These are phyloP conservation scores for Globodera rostochiensis DNA, from an alignment of 1,140 invertebrate genomes.

Conservation along the genomic window DNA sequence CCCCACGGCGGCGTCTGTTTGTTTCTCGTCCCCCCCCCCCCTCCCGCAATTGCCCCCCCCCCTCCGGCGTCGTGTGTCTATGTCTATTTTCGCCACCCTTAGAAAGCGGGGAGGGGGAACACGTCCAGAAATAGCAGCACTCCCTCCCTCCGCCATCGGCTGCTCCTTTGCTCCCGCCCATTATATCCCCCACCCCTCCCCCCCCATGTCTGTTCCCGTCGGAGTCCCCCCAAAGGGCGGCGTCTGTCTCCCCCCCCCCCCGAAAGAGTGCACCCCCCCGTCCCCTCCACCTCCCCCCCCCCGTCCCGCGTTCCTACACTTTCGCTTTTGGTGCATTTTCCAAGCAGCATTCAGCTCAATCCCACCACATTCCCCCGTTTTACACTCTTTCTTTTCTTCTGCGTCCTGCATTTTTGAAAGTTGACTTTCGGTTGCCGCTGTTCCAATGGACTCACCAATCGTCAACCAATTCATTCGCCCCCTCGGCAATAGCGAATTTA, in stretches of 20 bases:
- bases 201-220: background rate
- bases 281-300: too few species aligned
- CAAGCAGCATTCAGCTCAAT: background rate
- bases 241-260: background rate
- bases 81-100: constrained; percentile 5
- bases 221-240: background rate
- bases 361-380: background rate
- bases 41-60: background rate
- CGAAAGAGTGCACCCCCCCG: background rate
- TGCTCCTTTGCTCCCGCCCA: background rate
- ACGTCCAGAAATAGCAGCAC: constrained; percentile 15
- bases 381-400: background rate
- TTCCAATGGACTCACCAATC: too few species aligned
- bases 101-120: background rate
- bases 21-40: constrained; percentile 12
- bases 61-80: background rate
- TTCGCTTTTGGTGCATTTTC: background rate
- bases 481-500: background rate
- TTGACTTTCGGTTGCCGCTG: background rate
- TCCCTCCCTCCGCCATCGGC: background rate
- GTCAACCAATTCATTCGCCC: background rate
- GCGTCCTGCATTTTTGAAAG: background rate
- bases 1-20: background rate
- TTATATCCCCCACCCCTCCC: background rate
- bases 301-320: background rate